Base-by-base conservation (phyloP, 2,888 invertebrate genomes). In the Homarus gammarus region DNA sequence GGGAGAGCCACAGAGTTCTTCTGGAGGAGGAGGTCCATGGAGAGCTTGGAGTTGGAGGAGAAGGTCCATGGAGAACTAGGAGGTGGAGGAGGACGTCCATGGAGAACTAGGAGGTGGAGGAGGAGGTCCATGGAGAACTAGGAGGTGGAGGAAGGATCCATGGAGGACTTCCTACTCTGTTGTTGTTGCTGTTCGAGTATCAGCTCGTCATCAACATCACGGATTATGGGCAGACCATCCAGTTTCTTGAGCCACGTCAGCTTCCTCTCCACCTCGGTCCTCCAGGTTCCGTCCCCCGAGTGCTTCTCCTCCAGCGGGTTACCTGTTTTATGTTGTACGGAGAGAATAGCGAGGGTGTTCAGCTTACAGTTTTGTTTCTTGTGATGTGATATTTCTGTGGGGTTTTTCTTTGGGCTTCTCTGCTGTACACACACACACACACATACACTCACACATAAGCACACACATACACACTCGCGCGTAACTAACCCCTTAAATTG, bases 321-420 rank as follows among this genome's bases (percentile, higher is more conserved):
- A 93, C 96, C 98, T 12, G n/a, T 44, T 27, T 49, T n/a, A 33
- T 49, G 84, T 27, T 72, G 84, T 27, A 49, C 49, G 15, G 10
- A 1, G 10, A 15, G 49, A 15, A 49, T 8, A 49, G 15, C 49
- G 8, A 15, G 15, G 49, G 49, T 49, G 49, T 1, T 49, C 49
- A 8, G 8, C 49, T 49, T 49, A 0, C 49, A 49, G 8, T 49
- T 8, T 49, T 1, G 0, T 49, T 49, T 15, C 49, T 1, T 49
- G 49, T 49, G 49, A 1, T 44, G 1, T 8, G 8, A 12, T 40
- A 38, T n/a, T 61, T 38, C 22, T 33, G 49, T 38, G 27, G 51
- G 15, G 15, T 61, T 31, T 61, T 56, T 64, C 61, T 36, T 36
- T 73, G 31, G 27, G 33, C 36, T 36, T 73, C 0, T 73, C n/a